phyloP scores from a whole-genome alignment of 2,888 invertebrate species.

The Sipha maydis region DNA sequence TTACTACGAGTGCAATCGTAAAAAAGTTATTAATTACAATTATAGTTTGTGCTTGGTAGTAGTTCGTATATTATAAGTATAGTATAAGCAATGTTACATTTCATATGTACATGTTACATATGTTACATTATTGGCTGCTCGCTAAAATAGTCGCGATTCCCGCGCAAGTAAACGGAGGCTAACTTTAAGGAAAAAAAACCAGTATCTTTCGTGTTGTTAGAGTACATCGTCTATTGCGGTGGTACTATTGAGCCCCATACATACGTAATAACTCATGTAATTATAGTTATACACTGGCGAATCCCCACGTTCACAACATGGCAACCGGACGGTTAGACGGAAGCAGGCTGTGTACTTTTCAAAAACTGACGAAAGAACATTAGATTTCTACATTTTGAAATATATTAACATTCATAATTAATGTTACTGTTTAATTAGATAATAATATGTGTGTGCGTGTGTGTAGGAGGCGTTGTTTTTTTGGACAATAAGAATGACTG shows the following conservation, averaged over 20 bases:
- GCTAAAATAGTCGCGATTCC: neutral
- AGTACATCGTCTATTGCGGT: neutral
- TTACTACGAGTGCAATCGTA: constrained; percentile 21
- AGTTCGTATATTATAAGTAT: neutral
- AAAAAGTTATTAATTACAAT: constrained; percentile 28
- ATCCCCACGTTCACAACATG: constrained; percentile 24
- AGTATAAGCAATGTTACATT: neutral
- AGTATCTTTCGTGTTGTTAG: neutral
- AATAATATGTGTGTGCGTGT: neutral
- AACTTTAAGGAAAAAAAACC: neutral
- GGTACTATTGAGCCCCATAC: neutral
- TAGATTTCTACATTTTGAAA: neutral
- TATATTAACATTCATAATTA: constrained; percentile 40
- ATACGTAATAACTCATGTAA: constrained; percentile 55
- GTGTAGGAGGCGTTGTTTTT: neutral
- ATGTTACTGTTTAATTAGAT: constrained; percentile 33
- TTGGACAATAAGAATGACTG: neutral
- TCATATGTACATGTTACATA: neutral
- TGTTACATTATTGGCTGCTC: too few species aligned
- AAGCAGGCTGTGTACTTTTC: constrained; percentile 25
- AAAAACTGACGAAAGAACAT: constrained; percentile 16
- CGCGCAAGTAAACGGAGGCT: neutral
- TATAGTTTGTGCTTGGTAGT: neutral
- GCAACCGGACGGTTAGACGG: constrained; percentile 28
- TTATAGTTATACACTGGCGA: constrained; percentile 27